These are phyloP conservation scores for Meloe dianella DNA, from an alignment of 2,888 invertebrate genomes.

Conservation along the genomic window DNA sequence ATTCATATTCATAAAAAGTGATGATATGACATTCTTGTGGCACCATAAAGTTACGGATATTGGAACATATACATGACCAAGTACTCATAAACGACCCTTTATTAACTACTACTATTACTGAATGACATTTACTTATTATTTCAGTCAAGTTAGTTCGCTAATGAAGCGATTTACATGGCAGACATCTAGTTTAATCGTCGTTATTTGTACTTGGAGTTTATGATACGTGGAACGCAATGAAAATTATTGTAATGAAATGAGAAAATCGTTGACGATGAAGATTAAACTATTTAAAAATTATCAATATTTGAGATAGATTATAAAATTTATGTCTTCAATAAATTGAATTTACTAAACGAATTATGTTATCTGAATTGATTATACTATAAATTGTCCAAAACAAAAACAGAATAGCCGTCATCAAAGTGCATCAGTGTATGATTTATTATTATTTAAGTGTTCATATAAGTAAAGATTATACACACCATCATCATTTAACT, in stretches of 20 bases:
- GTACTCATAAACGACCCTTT: conserved; percentile 51
- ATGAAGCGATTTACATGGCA: conserved; percentile 58
- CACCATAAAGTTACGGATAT: conserved; percentile 59
- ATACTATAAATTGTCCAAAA: conserved; percentile 22
- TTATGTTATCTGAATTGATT: conserved; percentile 29
- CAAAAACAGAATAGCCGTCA: conserved; percentile 11
- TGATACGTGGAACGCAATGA: conserved; percentile 17
- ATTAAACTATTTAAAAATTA: not conserved
- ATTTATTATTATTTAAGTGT: conserved; percentile 33
- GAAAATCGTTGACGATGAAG: not conserved
- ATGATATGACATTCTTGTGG: conserved; percentile 59
- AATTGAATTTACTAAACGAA: not conserved
- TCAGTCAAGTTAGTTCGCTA: conserved; percentile 41
- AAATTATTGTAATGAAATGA: not conserved
- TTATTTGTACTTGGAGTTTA: conserved; percentile 25
- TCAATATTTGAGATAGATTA: not conserved
- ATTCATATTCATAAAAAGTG: conserved; percentile 56
- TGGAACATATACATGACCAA: conserved; percentile 51
- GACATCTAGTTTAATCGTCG: conserved; percentile 49
- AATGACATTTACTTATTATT: conserved; percentile 39
- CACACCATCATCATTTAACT: conserved; percentile 18
- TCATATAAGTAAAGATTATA: conserved; percentile 22
- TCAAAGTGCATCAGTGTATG: conserved; percentile 19
- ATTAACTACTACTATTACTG: conserved; percentile 24
- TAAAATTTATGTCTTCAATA: not conserved